These are phyloP conservation scores for Hemiprocne comata DNA, from an alignment of 2,113 vertebrate genomes.

Conservation along the genomic window DNA sequence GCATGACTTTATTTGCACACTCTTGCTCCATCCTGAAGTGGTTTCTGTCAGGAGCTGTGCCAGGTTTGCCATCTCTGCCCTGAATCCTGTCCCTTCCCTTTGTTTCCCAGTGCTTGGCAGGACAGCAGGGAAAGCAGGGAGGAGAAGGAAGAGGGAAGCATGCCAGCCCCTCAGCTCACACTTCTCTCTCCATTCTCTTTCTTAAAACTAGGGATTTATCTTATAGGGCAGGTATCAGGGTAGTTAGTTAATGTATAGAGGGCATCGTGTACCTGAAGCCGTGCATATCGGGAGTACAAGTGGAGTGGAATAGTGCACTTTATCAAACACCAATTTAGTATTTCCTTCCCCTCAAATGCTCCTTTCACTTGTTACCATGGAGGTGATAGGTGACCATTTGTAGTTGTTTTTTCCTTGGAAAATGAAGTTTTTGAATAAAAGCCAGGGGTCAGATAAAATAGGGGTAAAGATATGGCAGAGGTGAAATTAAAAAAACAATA, in stretches of 20 bases:
- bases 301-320: neutral
- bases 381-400: conserved; percentile 56
- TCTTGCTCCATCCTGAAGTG: fast-evolving
- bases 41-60: neutral
- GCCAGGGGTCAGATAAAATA: conserved; percentile 75
- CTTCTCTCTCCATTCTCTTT: neutral
- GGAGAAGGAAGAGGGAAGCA: neutral
- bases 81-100: neutral
- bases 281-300: fast-evolving
- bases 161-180: fast-evolving
- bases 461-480: conserved; percentile 69
- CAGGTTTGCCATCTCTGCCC: neutral
- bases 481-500: conserved; percentile 79
- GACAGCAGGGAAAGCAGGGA: neutral
- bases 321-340: neutral
- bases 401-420: conserved; percentile 56
- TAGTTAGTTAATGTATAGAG: neutral
- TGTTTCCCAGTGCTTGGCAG: neutral
- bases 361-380: conserved; percentile 36
- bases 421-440: conserved; percentile 79
- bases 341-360: conserved; percentile 15
- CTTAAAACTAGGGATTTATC: neutral
- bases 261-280: neutral
- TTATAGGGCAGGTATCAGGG: fast-evolving
- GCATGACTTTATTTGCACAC: neutral